Conservation (phyloP, 1,140 invertebrate genomes). For the Calycopis cecrops region DNA sequence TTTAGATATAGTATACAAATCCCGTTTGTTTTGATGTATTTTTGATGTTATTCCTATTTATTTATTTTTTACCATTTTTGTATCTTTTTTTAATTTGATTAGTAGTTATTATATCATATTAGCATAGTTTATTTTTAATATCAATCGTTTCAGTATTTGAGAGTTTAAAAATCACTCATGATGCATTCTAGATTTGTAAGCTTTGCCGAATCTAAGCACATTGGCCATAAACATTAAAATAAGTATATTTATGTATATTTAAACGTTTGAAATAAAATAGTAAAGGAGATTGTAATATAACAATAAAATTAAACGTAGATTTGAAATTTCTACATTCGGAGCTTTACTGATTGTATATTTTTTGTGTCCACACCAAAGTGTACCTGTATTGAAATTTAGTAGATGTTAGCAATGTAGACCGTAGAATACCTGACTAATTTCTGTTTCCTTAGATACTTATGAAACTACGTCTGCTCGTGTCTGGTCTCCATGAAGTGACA, state of each 20-base stretch:
- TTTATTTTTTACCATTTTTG: slow-evolving; percentile 64
- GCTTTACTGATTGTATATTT: slow-evolving; percentile 45
- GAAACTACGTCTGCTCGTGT: no score
- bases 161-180: slow-evolving; percentile 34
- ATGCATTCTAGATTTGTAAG: slow-evolving; percentile 46
- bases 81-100: slow-evolving; percentile 53
- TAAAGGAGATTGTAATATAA: slow-evolving; percentile 42
- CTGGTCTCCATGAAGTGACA: no score
- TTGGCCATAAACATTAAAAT: slow-evolving; percentile 46
- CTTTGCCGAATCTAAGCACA: slow-evolving; percentile 53
- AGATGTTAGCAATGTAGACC: background rate
- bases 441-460: no score
- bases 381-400: background rate
- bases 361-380: slow-evolving; percentile 13
- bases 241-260: slow-evolving; percentile 32
- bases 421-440: no score
- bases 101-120: slow-evolving; percentile 28
- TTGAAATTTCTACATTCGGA: slow-evolving; percentile 40
- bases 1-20: slow-evolving; percentile 33
- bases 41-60: slow-evolving; percentile 66
- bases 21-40: slow-evolving; percentile 62
- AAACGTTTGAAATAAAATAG: slow-evolving; percentile 29
- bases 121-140: slow-evolving; percentile 47
- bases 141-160: slow-evolving; percentile 60
- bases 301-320: slow-evolving; percentile 18